A percentile compares a stretch with the other conserved stretches of the same genome.
Evolutionary conservation across 2,888 invertebrate species (phyloP).

Genomic region (Electrophaes corylata): DNA sequence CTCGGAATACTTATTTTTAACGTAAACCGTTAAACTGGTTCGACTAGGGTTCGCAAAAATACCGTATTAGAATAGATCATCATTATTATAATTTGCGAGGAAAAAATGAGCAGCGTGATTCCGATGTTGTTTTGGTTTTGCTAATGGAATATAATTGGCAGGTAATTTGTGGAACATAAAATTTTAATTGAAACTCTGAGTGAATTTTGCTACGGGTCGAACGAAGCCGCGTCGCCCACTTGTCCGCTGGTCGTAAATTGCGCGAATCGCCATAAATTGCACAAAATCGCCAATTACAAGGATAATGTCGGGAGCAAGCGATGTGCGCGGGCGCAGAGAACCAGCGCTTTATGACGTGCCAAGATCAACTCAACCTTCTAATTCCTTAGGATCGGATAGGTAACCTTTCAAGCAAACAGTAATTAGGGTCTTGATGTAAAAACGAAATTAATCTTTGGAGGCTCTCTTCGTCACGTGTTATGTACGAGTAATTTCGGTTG

Average conservation of each 20-base stretch:
- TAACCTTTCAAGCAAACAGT: conserved; percentile 43
- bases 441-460: conserved; percentile 53
- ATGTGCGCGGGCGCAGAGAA: conserved; percentile 50
- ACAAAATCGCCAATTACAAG: conserved; percentile 80
- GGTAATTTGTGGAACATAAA: conserved; percentile 76
- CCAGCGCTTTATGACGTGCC: conserved; percentile 56
- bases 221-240: conserved; percentile 69
- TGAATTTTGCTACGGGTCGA: conserved; percentile 62
- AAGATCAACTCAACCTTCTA: conserved; percentile 62
- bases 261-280: conserved; percentile 80
- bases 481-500: conserved; percentile 46
- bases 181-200: conserved; percentile 76
- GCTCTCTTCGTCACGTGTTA: conserved; percentile 53
- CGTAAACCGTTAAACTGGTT: conserved; percentile 7
- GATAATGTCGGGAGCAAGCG: conserved; percentile 67
- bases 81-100: conserved; percentile 40
- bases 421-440: conserved; percentile 54
- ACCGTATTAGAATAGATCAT: conserved; percentile 39
- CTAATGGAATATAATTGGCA: conserved; percentile 76
- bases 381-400: conserved; percentile 53
- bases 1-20: conserved; percentile 8
- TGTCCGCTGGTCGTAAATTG: conserved; percentile 82
- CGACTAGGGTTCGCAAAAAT: conserved; percentile 5
- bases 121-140: conserved; percentile 55
- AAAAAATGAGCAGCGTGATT: conserved; percentile 49